Evolutionary conservation across 2,113 vertebrate species (phyloP), one percentile per base, ranked within the genome.

Genomic region (Nothobranchius kuhntae): DNA sequence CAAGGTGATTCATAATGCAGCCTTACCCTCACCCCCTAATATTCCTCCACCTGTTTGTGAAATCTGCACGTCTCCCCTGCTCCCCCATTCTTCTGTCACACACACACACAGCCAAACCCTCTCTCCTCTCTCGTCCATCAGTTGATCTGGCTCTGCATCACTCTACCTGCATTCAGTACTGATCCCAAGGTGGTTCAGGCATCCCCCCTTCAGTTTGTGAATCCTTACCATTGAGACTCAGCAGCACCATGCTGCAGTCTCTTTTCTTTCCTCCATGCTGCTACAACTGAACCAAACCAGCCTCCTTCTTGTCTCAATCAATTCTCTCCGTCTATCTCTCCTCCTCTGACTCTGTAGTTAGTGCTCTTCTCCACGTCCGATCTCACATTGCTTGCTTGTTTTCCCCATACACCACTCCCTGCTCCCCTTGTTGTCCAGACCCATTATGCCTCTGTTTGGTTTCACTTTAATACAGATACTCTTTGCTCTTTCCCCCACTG

Each of bases 41-140:
- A 86, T 86, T 82, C 60, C 64, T 65, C 85, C 88, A 89, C 89
- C 90, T 91, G 89, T 83, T 86, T 81, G 65, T 77, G 67, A 67
- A 75, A 75, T 82, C 73, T 81, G 73, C 66, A 46, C 48, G 4
- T 64, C 65, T 80, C 74, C 66, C 61, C 57, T 54, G 42, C 58
- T 53, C 65, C 70, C 75, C 61, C n/a, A 36, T n/a, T 70, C 64
- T 74, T 67, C 74, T 38, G 54, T 82, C 72, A 65, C 55, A 57
- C 57, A 38, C 51, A 13, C 53, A 56, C 53, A 56, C 21, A 4
- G 40, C 30, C 50, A 13, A 48, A 57, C 47, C 8, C 13, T 53
- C 53, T 73, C 15, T 9, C 8, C 55, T 3, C 11, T 46, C 21
- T 42, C 47, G 60, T 38, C 73, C 46, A 30, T 54, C 46, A 66